phyloP scores from a whole-genome alignment of 1,140 invertebrate species.

The Holotrichia oblita region DNA sequence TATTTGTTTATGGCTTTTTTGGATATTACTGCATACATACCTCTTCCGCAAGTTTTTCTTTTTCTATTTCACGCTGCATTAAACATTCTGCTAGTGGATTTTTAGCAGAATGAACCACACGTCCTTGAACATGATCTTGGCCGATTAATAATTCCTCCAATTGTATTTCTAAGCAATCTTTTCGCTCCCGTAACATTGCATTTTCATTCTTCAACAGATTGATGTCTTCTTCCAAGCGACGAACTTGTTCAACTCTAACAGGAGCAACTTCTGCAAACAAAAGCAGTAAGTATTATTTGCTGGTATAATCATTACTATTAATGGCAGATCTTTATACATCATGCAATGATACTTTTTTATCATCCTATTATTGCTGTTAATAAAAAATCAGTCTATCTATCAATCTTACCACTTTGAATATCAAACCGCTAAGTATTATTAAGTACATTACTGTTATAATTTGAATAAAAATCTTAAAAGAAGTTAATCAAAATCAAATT shows the following conservation, averaged over 20 bases:
- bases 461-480: no score
- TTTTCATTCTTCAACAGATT: slow-evolving; percentile 66
- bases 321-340: no score
- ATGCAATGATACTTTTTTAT: no score
- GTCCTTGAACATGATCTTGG: slow-evolving; percentile 61
- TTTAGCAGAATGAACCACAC: slow-evolving; percentile 72
- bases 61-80: slow-evolving; percentile 66
- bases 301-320: no score
- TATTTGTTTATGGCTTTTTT: no score
- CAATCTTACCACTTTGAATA: no score
- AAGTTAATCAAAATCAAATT: no score
- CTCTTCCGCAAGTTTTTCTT: slow-evolving; percentile 77
- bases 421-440: no score
- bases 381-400: no score
- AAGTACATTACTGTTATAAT: no score
- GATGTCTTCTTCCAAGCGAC: slow-evolving; percentile 63
- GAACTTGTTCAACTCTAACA: slow-evolving; percentile 57
- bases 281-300: background rate
- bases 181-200: slow-evolving; percentile 67
- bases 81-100: slow-evolving; percentile 75
- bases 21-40: slow-evolving; percentile 59
- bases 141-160: slow-evolving; percentile 70
- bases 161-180: slow-evolving; percentile 72
- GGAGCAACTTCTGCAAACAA: slow-evolving; percentile 50
- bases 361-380: no score